phyloP scores from a whole-genome alignment of 2,797 vertebrate genomes.

The Tokudaia tokunoshimensis region DNA sequence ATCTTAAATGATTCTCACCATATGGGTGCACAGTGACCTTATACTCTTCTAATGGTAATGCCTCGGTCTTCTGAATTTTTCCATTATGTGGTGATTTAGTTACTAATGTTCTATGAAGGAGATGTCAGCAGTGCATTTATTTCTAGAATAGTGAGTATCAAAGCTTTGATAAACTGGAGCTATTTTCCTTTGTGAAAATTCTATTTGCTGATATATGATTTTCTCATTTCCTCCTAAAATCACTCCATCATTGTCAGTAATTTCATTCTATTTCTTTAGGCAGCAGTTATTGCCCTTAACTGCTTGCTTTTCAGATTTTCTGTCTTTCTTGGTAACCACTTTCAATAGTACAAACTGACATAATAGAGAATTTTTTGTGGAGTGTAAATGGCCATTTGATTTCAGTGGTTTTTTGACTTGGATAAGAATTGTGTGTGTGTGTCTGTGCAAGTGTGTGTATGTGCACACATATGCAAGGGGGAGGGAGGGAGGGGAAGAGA shows the following conservation, averaged over 20 bases:
- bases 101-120: constrained; percentile 76
- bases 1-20: constrained; percentile 67
- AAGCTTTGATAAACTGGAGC: constrained; percentile 63
- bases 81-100: constrained; percentile 73
- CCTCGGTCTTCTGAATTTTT: constrained; percentile 56
- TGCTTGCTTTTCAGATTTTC: constrained; percentile 76
- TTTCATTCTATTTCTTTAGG: constrained; percentile 74
- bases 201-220: constrained; percentile 72
- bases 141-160: constrained; percentile 74
- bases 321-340: constrained; percentile 67
- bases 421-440: constrained; percentile 1
- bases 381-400: constrained; percentile 71
- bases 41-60: constrained; percentile 22
- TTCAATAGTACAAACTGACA: constrained; percentile 56
- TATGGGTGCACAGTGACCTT: neutral
- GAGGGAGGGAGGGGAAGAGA: neutral
- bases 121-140: constrained; percentile 70
- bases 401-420: constrained; percentile 56
- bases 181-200: constrained; percentile 79
- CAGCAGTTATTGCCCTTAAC: constrained; percentile 70
- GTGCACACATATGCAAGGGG: neutral
- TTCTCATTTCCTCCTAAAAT: constrained; percentile 80
- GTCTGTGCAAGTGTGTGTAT: neutral
- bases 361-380: constrained; percentile 62
- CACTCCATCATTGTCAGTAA: constrained; percentile 74